Percentiles rank a stretch among this genome's conserved stretches.
These are phyloP conservation scores for Lasioglossum villosulum DNA, from an alignment of 2,888 invertebrate species.

Conservation along the genomic window DNA sequence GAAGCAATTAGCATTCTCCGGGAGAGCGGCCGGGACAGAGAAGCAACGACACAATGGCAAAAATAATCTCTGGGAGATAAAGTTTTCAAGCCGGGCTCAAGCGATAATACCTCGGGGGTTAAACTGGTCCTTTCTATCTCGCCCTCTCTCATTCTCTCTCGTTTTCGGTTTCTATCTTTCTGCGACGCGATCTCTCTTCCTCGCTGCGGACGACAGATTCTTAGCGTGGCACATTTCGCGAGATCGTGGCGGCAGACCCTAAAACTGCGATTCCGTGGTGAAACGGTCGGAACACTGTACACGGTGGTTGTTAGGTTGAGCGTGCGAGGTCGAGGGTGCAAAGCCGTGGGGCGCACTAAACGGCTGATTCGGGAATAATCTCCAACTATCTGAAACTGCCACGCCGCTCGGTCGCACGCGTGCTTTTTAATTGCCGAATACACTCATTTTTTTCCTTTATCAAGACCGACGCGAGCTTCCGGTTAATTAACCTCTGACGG, in stretches of 20 bases:
- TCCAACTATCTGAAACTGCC: conserved; percentile 59
- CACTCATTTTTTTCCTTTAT: conserved; percentile 13
- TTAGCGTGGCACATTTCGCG: conserved; percentile 53
- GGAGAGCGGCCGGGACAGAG: conserved; percentile 7
- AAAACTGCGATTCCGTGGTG: conserved; percentile 66
- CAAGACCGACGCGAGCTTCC: background rate
- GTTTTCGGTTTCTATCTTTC: background rate
- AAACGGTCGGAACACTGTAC: conserved; percentile 50
- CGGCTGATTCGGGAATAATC: conserved; percentile 72
- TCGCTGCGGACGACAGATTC: conserved; percentile 29
- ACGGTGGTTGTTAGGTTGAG: conserved; percentile 29
- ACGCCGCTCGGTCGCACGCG: conserved; percentile 26
- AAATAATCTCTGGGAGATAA: conserved; percentile 48
- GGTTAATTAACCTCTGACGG: conserved; percentile 9
- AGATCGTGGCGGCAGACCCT: conserved; percentile 32
- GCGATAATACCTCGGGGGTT: conserved; percentile 58
- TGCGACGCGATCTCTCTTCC: background rate
- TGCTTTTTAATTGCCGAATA: conserved; percentile 40
- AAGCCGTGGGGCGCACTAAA: conserved; percentile 51
- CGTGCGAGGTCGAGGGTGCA: conserved; percentile 20
- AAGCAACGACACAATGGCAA: conserved; percentile 26
- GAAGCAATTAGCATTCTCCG: conserved; percentile 27
- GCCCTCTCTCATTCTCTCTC: background rate
- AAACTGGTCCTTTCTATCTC: conserved; percentile 56
- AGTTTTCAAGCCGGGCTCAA: conserved; percentile 61